Evolutionary conservation across 1,140 invertebrate species (phyloP), one percentile per base, ranked within the genome.

Genomic region (Calephelis virginiensis): DNA sequence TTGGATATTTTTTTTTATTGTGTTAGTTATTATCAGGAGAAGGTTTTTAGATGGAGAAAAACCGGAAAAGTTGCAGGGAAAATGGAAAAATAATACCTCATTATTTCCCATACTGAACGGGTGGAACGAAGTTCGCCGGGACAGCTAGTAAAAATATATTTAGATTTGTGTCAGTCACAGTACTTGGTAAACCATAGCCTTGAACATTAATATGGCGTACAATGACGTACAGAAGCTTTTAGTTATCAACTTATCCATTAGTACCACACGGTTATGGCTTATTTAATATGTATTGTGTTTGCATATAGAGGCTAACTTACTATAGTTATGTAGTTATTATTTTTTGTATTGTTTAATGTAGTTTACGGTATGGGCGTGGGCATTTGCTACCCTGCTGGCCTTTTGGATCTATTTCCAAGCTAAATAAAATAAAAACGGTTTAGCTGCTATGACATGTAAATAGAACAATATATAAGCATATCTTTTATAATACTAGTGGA

Each of bases 221-320:
- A 68, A 64, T 81, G 79, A 83, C 76, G 76, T 65, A 75, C 47
- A 56, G 70, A 77, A 70, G 78, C 80, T 83, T 83, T 83, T 83
- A 83, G 81, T 82, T 82, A 83, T 83, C 78, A 75, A 71, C 53
- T 75, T 70, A 64, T 77, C 73, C 81, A 83, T 83, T 83, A 81
- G 73, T 68, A 64, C 53, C 71, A 73, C 68, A 73, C 67, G 65
- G 66, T 72, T 75, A 70, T 69, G 72, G 74, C 72, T 78, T 75
- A 76, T 78, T 71, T 71, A 72, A 72, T 74, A 70, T 74, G 66
- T 78, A 70, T 80, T 74, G 75, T 70, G 53, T 75, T 73, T 68
- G 48, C 62, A 64, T 68, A 65, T 70, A 60, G 67, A 72, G 70
- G 75, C 76, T 80, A 80, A 82, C 78, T 76, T 76, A 68, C 2